These are phyloP conservation scores for Cerastis leucographa DNA, from an alignment of 2,888 invertebrate species.

Conservation along the genomic window DNA sequence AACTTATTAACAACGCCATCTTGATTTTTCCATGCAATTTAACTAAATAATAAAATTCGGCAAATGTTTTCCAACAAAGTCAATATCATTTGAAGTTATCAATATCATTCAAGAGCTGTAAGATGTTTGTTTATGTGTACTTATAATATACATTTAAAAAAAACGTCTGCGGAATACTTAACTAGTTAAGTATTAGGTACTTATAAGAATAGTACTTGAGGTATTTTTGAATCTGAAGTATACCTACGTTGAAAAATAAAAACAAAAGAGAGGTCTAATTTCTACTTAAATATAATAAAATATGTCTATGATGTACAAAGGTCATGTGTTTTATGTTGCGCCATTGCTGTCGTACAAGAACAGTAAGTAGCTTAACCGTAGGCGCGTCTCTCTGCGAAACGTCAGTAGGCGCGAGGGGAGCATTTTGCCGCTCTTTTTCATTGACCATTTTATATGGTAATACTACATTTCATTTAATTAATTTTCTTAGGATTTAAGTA, in stretches of 20 bases:
- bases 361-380: too few species aligned
- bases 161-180: not conserved
- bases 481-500: too few species aligned
- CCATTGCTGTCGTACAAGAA: not conserved
- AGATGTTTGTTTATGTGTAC: not conserved
- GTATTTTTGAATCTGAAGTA: too few species aligned
- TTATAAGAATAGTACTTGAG: too few species aligned
- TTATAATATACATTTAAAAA: not conserved
- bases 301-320: not conserved
- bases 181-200: not conserved
- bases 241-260: not conserved
- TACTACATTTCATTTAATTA: too few species aligned
- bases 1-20: not conserved
- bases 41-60: not conserved
- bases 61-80: not conserved
- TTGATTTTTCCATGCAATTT: not conserved
- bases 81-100: not conserved
- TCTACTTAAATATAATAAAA: not conserved
- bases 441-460: too few species aligned
- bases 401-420: too few species aligned
- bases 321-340: not conserved
- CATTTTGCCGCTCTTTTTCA: too few species aligned
- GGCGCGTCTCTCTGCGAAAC: too few species aligned
- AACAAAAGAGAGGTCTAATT: not conserved
- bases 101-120: not conserved